Evolutionary conservation across 2,888 invertebrate genomes (phyloP), one percentile per base, ranked within the genome.

Genomic region (Cacoxenus indagator): DNA sequence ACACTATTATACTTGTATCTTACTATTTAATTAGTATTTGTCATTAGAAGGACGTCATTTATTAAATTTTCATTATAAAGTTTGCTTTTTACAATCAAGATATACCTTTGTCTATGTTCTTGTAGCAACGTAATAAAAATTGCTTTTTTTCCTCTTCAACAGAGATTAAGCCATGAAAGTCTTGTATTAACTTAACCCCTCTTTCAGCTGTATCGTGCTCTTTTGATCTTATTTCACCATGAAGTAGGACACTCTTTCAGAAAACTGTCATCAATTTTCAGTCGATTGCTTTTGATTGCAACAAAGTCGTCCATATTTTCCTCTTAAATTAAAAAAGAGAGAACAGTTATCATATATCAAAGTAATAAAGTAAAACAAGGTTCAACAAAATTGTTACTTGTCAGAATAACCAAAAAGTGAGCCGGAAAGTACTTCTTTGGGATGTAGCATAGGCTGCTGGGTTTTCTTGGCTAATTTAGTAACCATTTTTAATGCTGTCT

Each of bases 91-190:
- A 62, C 62, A 64, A 59, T 64, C 51, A 65, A 65, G 66, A 73
- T 70, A 68, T 24, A 73, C 45, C 48, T n/a, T n/a, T n/a, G n/a
- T 65, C 65, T 66, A 67, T 67, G 69, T 64, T 67, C 69, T 69
- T 64, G 67, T 46, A 68, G 64, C 73, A 68, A 66, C 77, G 69
- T 69, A 67, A 64, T 69, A 74, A 70, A 75, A 71, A 48, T 73
- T 70, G 59, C 24, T 54, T 54, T 26, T 26, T 22, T 26, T 54
- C 26, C n/a, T 54, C 54, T n/a, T n/a, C 54, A 8, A 43, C 68
- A 3, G 61, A 51, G 6, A 65, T 65, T 6, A 59, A 64, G 48
- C 64, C 48, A 51, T 54, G 62, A 55, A 67, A 55, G 17, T 51
- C 64, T 54, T 68, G 64, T 57, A 64, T 45, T 6, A 68, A 46